A percentile compares a stretch with the other conserved stretches of the same genome.
Conservation (phyloP, 2,797 vertebrate species). For the Ctenopoma kingsleyae region DNA sequence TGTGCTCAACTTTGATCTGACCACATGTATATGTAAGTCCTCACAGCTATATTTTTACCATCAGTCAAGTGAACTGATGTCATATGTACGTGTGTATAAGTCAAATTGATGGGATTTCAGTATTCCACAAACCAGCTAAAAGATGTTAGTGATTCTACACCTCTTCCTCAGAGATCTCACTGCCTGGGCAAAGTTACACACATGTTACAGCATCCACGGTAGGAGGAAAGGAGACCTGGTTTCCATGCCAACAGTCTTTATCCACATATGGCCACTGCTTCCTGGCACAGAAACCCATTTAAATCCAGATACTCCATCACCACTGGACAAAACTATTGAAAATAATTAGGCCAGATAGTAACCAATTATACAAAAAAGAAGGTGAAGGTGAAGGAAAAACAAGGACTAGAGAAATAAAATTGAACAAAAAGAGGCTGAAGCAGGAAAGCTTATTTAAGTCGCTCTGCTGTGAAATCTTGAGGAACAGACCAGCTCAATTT, state of each 20-base stretch:
- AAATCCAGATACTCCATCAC: constrained; percentile 74
- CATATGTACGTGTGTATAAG: constrained; percentile 1
- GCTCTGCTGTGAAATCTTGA: constrained; percentile 17
- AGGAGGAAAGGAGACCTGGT: constrained; percentile 63
- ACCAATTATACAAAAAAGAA: constrained; percentile 49
- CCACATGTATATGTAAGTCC: background rate
- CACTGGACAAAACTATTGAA: constrained; percentile 71
- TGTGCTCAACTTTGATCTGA: constrained; percentile 15
- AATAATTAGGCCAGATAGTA: constrained; percentile 74
- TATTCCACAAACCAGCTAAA: constrained; percentile 17
- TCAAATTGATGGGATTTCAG: constrained; percentile 21
- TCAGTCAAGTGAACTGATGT: constrained; percentile 27
- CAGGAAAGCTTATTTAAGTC: constrained; percentile 9
- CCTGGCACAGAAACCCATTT: constrained; percentile 79
- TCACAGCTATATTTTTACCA: constrained; percentile 39
- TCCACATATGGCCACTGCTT: constrained; percentile 73
- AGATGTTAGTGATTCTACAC: constrained; percentile 34
- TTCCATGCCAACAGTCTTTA: constrained; percentile 84
- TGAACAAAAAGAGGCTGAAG: constrained; percentile 3
- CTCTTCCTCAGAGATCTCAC: constrained; percentile 35
- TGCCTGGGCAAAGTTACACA: constrained; percentile 65
- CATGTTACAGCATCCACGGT: constrained; percentile 64
- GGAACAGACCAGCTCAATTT: constrained; percentile 1
- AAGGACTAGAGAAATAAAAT: constrained; percentile 8
- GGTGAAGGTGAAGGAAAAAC: background rate